phyloP scores from a whole-genome alignment of 2,113 vertebrate genomes.

The Poecile atricapillus region DNA sequence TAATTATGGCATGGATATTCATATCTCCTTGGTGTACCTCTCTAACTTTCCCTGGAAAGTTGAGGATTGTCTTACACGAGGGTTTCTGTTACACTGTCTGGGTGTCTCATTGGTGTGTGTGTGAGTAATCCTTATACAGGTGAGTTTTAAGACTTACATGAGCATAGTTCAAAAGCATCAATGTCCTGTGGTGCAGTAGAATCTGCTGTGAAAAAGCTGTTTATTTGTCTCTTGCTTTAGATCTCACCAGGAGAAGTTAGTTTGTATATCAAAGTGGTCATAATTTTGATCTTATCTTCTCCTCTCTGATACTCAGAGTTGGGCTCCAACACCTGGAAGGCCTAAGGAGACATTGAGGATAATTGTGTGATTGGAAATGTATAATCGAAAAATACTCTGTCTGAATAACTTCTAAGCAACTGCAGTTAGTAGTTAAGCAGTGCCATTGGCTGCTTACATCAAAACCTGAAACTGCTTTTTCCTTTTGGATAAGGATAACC shows the following conservation, averaged over 20 bases:
- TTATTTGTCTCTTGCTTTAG: background rate
- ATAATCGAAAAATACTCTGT: background rate
- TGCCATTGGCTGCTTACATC: background rate
- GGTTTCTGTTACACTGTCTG: background rate
- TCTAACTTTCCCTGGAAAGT: constrained; percentile 2
- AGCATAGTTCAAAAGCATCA: background rate
- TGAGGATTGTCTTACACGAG: background rate
- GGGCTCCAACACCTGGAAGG: background rate
- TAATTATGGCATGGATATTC: background rate
- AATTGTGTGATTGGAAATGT: background rate
- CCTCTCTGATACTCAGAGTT: rapidly evolving
- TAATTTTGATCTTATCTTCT: background rate
- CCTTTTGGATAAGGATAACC: background rate
- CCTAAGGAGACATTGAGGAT: background rate
- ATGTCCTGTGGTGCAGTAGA: background rate
- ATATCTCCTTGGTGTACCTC: background rate
- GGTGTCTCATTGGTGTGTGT: background rate
- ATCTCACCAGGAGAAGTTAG: background rate
- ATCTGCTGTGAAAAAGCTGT: background rate
- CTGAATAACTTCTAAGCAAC: background rate
- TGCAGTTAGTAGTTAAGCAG: background rate
- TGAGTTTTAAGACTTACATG: background rate
- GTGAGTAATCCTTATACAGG: background rate
- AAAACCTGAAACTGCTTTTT: background rate
- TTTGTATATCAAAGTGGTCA: background rate